Conservation (phyloP, 2,888 invertebrate genomes). For the Meandrusa payeni region DNA sequence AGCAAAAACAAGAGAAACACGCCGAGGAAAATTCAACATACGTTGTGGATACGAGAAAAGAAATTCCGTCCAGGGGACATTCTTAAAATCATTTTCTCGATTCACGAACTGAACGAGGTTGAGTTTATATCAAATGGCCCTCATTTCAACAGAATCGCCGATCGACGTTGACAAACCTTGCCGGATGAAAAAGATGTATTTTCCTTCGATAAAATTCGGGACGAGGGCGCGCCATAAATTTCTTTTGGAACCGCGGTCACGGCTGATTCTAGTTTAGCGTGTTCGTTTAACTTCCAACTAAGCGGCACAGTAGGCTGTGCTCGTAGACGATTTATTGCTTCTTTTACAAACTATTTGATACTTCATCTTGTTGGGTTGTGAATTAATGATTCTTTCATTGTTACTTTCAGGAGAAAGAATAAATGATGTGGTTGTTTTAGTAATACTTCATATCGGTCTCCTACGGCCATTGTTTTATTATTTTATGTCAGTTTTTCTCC, state of each 20-base stretch:
- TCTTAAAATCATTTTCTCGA: slow-evolving; percentile 29
- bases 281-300: slow-evolving; percentile 34
- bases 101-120: slow-evolving; percentile 39
- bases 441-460: slow-evolving; percentile 17
- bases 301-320: slow-evolving; percentile 18
- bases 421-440: slow-evolving; percentile 13
- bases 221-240: slow-evolving; percentile 47
- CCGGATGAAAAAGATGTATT: slow-evolving; percentile 71
- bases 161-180: slow-evolving; percentile 70
- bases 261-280: slow-evolving; percentile 34
- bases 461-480: slow-evolving; percentile 7
- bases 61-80: slow-evolving; percentile 20
- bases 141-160: slow-evolving; percentile 61
- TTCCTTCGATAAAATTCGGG: slow-evolving; percentile 68
- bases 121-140: slow-evolving; percentile 64
- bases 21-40: no score
- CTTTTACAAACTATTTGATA: slow-evolving; percentile 24
- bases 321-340: slow-evolving; percentile 28
- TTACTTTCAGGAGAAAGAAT: slow-evolving; percentile 12
- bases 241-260: slow-evolving; percentile 29
- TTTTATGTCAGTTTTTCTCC: neutral
- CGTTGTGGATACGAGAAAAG: slow-evolving; percentile 22
- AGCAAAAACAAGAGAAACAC: no score
- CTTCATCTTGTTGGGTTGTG: slow-evolving; percentile 22
- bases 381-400: slow-evolving; percentile 24